Percentiles rank a stretch among this genome's conserved stretches.
Conservation (phyloP, 2,888 invertebrate species). For the Lithophane socia region DNA sequence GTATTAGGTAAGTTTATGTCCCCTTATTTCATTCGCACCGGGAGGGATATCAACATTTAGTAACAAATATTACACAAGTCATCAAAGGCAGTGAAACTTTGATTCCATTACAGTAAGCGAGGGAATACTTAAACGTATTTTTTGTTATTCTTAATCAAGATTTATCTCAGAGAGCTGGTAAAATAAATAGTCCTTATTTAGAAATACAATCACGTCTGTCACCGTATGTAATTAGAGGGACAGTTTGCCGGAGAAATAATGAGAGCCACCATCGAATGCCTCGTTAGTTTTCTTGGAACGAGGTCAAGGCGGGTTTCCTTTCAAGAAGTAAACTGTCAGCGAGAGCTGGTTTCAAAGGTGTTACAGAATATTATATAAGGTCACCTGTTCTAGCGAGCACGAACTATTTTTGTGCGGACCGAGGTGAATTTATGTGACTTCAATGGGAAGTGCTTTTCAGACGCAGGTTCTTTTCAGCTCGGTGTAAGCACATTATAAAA, state of each 20-base stretch:
- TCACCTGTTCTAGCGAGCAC: slow-evolving; percentile 39
- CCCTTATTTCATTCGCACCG: slow-evolving; percentile 40
- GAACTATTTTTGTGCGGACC: slow-evolving; percentile 44
- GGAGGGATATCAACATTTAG: slow-evolving; percentile 28
- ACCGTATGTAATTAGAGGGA: slow-evolving; percentile 78
- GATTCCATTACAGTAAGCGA: slow-evolving; percentile 23
- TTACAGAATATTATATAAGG: slow-evolving; percentile 62
- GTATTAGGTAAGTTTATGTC: slow-evolving; percentile 48
- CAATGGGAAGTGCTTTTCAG: slow-evolving; percentile 32
- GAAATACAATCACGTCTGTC: slow-evolving; percentile 76
- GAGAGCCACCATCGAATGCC: slow-evolving; percentile 78
- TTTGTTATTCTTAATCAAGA: slow-evolving; percentile 49
- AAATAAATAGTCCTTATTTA: slow-evolving; percentile 66
- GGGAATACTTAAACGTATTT: slow-evolving; percentile 5
- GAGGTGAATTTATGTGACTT: slow-evolving; percentile 42
- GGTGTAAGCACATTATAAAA: slow-evolving; percentile 12
- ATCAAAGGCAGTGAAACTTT: slow-evolving; percentile 42
- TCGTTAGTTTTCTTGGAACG: slow-evolving; percentile 78
- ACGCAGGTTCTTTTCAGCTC: slow-evolving; percentile 31
- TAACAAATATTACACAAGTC: slow-evolving; percentile 48
- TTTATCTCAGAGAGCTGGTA: slow-evolving; percentile 34
- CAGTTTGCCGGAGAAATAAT: slow-evolving; percentile 78
- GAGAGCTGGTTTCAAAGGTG: slow-evolving; percentile 51
- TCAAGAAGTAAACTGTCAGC: slow-evolving; percentile 68
- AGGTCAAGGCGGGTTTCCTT: slow-evolving; percentile 73